Base-by-base conservation (phyloP, 2,888 invertebrate species). In the Spisula subtruncata region DNA sequence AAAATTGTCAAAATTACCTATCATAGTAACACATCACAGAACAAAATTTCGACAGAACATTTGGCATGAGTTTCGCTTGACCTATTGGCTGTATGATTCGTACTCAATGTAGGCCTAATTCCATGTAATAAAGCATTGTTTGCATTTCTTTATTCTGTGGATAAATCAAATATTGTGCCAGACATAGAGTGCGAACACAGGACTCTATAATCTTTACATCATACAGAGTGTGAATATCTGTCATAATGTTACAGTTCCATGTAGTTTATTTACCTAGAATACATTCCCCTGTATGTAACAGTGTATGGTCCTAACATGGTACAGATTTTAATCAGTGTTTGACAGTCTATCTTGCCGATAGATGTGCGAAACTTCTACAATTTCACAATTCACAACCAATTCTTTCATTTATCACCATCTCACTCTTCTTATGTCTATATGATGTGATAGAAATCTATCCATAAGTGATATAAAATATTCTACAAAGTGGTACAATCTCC, bases 301-400 rank as follows among this genome's bases (percentile, higher is more conserved):
- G 25, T 35, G 35, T 32, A 32, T 75, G 75, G 8, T 41, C 18
- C 75, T n/a, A 35, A 75, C 35, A 75, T 75, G 35, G 32, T 75
- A 75, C 75, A 75, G 32, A 75, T 75, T 75, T 75, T 75, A 75
- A 75, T 75, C 75, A 75, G 75, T 32, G 18, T 75, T 75, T 75
- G 35, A 32, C 75, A 35, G 75, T 32, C 75, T 75, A 32, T 75
- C 75, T 16, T 32, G 12, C 32, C 29, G 10, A 32, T 35, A 18
- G 29, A 35, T 2, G 32, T 75, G 75, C 35, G 75, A 75, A 75
- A 32, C 32, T 18, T 16, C 75, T 32, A 35, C 12, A 32, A 14
- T 75, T 75, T 75, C 35, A 75, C 32, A 18, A 75, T 35, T 75
- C 75, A 35, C 75, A 75, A 35, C 75, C 75, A 32, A 75, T 75